Base-by-base conservation (phyloP, 92 coral and sea anemone genomes). In the Porites divaricata region DNA sequence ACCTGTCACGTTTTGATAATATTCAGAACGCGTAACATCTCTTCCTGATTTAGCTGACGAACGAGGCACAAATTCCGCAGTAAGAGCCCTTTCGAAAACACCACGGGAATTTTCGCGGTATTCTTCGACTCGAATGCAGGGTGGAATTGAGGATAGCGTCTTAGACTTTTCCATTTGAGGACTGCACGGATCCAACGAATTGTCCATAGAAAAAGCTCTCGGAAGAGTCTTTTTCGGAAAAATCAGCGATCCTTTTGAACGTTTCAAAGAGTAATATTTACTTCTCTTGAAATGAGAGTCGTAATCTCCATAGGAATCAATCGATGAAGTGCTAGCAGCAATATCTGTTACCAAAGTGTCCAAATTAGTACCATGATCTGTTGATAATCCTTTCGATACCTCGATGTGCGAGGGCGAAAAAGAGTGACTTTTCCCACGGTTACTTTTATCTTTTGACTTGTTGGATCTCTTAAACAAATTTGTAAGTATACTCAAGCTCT, bases 231-330 rank as follows among this genome's bases (percentile, higher is more conserved):
- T 83, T 9, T 85, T 88, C 49, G 95, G 95, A 56, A 78, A 91
- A 20, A 94, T 73, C 74, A 94, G 74, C 1, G 91, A 81, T 9
- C 93, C 93, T 52, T 91, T 89, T 9, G 98, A 94, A 35, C 98
- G 94, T 74, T 91, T 89, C 79, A 94, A 76, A 26, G 98, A 94
- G 64, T 92, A 79, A 70, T 94, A 90, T 85, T 89, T 92, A n/a
- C 83, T 70, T 9, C 74, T 51, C 23, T 67, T 79, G 45, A 65
- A 63, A 11, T 79, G 73, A 57, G 71, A 15, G 41, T 77, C 86
- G 80, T 56, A 66, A 63, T 91, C 95, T 24, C 75, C 50, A 63
- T 68, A 91, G 20, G 92, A 90, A 76, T 80, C 89, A 48, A 86
- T 85, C 49, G 95, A 80, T 14, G 95, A 79, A 14, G 74, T 52